Conservation (phyloP, 2,797 vertebrate genomes). For the Rhinella marina region DNA sequence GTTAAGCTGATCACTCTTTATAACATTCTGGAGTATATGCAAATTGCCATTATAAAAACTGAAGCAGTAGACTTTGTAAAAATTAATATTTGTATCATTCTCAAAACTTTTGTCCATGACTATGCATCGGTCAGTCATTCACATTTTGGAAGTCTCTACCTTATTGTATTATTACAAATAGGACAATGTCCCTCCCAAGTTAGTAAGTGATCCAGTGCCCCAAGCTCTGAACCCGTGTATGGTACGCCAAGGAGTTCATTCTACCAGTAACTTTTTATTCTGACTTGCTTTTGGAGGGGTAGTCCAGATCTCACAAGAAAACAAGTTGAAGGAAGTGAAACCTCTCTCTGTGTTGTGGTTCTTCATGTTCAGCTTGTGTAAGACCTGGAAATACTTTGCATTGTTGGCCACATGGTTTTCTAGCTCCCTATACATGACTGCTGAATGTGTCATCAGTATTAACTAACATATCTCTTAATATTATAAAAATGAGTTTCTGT, state of each 20-base stretch:
- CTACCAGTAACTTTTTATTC: not conserved
- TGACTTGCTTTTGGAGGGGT: not conserved
- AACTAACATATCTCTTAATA: not conserved
- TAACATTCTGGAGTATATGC: too few relatives aligned
- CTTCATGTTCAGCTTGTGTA: slow-evolving; percentile 14
- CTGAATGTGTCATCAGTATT: not conserved
- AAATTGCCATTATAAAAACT: too few relatives aligned
- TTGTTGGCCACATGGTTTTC: not conserved
- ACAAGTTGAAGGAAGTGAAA: slow-evolving; percentile 33
- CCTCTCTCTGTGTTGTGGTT: not conserved
- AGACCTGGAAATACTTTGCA: slow-evolving; percentile 18
- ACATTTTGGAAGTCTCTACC: too few relatives aligned
- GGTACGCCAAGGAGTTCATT: not conserved
- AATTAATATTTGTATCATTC: too few relatives aligned
- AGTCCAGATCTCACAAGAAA: not conserved
- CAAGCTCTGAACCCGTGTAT: too few relatives aligned
- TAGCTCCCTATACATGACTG: not conserved
- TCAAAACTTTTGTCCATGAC: too few relatives aligned
- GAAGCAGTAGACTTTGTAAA: too few relatives aligned
- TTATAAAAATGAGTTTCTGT: too few relatives aligned
- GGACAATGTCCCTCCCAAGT: not conserved
- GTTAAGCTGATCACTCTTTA: too few relatives aligned
- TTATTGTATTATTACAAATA: too few relatives aligned
- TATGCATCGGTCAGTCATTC: too few relatives aligned
- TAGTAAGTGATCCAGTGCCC: not conserved